Evolutionary conservation across 2,888 invertebrate species (phyloP).

Genomic region (Ceramica pisi): DNA sequence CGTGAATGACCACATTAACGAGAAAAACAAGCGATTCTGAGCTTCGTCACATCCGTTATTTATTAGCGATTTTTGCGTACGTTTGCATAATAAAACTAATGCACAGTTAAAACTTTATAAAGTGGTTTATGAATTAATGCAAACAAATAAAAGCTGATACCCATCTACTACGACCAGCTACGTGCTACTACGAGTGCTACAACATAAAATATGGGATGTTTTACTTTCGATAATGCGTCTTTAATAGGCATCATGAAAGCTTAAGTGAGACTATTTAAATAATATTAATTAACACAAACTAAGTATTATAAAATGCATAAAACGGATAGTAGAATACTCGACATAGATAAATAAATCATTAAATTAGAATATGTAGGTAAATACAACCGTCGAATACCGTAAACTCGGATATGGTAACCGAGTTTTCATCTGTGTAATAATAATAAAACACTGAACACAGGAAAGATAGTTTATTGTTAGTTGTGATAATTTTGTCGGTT

Average conservation of each 20-base stretch:
- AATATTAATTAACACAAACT: slow-evolving; percentile 20
- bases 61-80: too few species aligned
- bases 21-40: too few species aligned
- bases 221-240: slow-evolving; percentile 24
- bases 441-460: slow-evolving; percentile 13
- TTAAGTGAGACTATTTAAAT: slow-evolving; percentile 12
- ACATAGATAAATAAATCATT: slow-evolving; percentile 13
- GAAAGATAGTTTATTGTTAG: slow-evolving; percentile 3
- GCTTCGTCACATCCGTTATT: too few species aligned
- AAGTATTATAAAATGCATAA: slow-evolving; percentile 8
- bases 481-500: background rate
- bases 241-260: slow-evolving; percentile 23
- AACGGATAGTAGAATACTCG: background rate
- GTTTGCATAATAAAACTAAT: too few species aligned
- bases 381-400: slow-evolving; percentile 22
- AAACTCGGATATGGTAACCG: slow-evolving; percentile 27
- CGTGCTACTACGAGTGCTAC: background rate
- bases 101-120: background rate
- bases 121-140: slow-evolving; percentile 6
- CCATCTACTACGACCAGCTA: background rate
- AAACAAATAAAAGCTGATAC: background rate
- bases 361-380: slow-evolving; percentile 12
- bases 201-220: slow-evolving; percentile 15
- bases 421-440: slow-evolving; percentile 20
- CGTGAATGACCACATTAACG: too few species aligned